phyloP scores from a whole-genome alignment of 2,888 invertebrate species.

The Acanthococcus lagerstroemiae region DNA sequence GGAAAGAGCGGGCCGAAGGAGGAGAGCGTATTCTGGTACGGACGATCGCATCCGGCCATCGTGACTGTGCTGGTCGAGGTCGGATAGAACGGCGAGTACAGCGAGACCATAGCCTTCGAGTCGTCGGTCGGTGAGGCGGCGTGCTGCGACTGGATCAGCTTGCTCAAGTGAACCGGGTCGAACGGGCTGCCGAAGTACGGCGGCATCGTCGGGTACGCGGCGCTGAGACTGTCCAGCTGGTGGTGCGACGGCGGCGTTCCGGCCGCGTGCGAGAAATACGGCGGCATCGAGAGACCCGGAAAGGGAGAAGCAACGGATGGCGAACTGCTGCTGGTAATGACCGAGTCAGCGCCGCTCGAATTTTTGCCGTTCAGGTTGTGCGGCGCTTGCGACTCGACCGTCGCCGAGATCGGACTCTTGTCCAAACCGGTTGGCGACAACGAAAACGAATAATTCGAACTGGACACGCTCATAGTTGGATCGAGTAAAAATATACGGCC shows the following conservation, averaged over 20 bases:
- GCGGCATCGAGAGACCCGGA: constrained; percentile 2
- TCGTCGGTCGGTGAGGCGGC: constrained; percentile 40
- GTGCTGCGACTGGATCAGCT: constrained; percentile 46
- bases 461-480: constrained; percentile 11
- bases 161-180: constrained; percentile 55
- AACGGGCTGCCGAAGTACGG: constrained; percentile 67
- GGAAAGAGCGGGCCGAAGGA: constrained; percentile 20
- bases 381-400: neutral
- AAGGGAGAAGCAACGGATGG: too few species aligned
- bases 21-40: constrained; percentile 4
- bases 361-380: too few species aligned
- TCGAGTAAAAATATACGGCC: too few species aligned
- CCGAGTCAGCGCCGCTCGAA: neutral
- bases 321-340: neutral
- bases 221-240: constrained; percentile 43
- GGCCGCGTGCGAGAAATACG: constrained; percentile 36
- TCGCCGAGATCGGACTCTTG: neutral
- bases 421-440: constrained; percentile 10
- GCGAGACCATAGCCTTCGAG: constrained; percentile 52
- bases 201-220: constrained; percentile 53
- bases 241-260: constrained; percentile 24
- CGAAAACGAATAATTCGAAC: constrained; percentile 20
- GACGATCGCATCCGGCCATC: constrained; percentile 37
- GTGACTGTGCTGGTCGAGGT: constrained; percentile 39
- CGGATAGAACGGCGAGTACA: constrained; percentile 58